phyloP scores from a whole-genome alignment of 1,140 invertebrate species.

The Melitaea cinxia region DNA sequence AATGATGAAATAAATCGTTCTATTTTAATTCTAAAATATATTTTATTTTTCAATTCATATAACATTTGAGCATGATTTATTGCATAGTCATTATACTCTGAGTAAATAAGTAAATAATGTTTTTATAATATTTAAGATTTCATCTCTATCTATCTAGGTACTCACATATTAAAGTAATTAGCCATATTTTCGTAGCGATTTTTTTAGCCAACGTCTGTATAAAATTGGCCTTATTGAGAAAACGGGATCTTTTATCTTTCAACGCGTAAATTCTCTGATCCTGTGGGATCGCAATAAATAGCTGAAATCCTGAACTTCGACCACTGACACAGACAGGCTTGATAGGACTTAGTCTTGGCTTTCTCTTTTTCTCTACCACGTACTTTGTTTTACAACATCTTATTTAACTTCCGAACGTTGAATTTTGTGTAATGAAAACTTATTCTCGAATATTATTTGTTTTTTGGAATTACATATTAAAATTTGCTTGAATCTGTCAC shows the following conservation, averaged over 20 bases:
- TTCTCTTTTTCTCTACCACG: conserved; percentile 41
- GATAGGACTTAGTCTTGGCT: conserved; percentile 65
- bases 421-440: not conserved
- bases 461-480: no score
- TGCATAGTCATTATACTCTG: no score
- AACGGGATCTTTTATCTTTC: conserved; percentile 59
- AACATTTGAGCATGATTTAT: no score
- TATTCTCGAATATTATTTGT: not conserved
- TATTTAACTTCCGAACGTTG: conserved; percentile 35
- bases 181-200: not conserved
- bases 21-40: no score
- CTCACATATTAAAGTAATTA: no score
- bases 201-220: conserved; percentile 10
- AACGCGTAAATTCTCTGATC: conserved; percentile 70
- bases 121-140: no score
- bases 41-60: no score
- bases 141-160: no score
- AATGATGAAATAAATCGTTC: no score
- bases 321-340: conserved; percentile 62
- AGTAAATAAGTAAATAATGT: no score
- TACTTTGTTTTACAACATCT: conserved; percentile 49
- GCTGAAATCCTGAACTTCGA: conserved; percentile 73
- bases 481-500: no score
- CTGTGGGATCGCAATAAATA: conserved; percentile 75
- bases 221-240: conserved; percentile 27